Percentiles rank a stretch among this genome's conserved stretches.
phyloP scores from a whole-genome alignment of 1,140 invertebrate genomes.

The Helicorthomorpha holstii region DNA sequence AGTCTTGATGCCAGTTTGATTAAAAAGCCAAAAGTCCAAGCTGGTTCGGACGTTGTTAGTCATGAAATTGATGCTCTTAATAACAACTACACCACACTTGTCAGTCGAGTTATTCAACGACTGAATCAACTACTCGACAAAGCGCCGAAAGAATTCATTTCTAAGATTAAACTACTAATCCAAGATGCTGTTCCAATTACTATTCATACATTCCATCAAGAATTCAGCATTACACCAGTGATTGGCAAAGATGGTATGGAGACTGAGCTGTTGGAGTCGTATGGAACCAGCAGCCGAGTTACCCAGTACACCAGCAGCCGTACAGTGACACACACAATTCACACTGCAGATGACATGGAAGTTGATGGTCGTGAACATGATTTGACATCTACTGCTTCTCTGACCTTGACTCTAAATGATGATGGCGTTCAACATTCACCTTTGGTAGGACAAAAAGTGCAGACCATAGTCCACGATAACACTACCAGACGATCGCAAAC shows the following conservation, averaged over 20 bases:
- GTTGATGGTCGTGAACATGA: slow-evolving; percentile 2
- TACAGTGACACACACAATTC: slow-evolving; percentile 1
- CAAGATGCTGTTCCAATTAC: slow-evolving; percentile 32
- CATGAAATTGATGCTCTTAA: slow-evolving; percentile 73
- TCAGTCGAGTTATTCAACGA: slow-evolving; percentile 51
- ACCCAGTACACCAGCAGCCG: not conserved
- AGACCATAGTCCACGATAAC: not conserved
- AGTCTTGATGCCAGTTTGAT: slow-evolving; percentile 43
- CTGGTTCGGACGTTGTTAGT: slow-evolving; percentile 60
- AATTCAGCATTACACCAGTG: slow-evolving; percentile 44
- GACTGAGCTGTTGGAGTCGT: not conserved
- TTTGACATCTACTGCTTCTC: slow-evolving; percentile 10
- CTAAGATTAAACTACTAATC: slow-evolving; percentile 26
- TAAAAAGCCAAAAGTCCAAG: slow-evolving; percentile 23
- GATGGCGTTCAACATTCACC: too few relatives aligned
- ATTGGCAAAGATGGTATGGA: not conserved
- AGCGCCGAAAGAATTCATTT: slow-evolving; percentile 35
- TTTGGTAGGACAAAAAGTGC: not conserved
- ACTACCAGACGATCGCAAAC: not conserved
- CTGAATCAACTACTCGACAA: slow-evolving; percentile 37
- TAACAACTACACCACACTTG: slow-evolving; percentile 53
- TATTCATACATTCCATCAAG: slow-evolving; percentile 53
- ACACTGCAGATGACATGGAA: not conserved
- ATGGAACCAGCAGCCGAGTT: not conserved
- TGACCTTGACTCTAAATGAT: slow-evolving; percentile 9